Evolutionary conservation across 2,113 vertebrate species (phyloP), one percentile per base, ranked within the genome.

Genomic region (Archilochus colubris): DNA sequence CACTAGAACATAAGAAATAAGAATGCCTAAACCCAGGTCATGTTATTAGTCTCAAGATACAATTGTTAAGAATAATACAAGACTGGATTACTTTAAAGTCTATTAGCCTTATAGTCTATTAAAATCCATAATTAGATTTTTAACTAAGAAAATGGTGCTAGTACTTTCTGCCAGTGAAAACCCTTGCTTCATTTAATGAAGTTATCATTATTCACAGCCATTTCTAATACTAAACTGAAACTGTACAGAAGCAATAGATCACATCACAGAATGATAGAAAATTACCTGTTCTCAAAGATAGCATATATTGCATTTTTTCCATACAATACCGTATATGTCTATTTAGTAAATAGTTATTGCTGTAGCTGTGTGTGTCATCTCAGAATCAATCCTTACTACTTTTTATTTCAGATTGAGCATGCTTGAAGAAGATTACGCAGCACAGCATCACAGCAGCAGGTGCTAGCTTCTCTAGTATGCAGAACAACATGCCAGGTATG

Each of bases 321-420:
- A 19, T 70, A 15, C 31, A 51, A 8, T 36, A 3, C 58, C 31
- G 43, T 80, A 44, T 38, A 3, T 16, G 23, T 81, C 11, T 24
- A 4, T 63, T 81, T 46, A 69, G 31, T 86, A n/a, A 57, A 27
- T 16, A 59, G 21, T 22, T 70, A 24, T 61, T 48, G n/a, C 23
- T n/a, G 7, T 69, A 69, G 44, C 40, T 85, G 24, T 59, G 9
- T 58, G 27, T 58, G 55, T 17, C 50, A 76, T 54, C 75, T 89
- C 68, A 31, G n/a, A 82, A 86, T 46, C n/a, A 73, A 51, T 59
- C 55, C 62, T 83, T n/a, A 44, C 46, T 86, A 4, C 43, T 53
- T 88, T 69, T 78, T 75, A 20, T 92, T 96, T 91, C 83, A 91
- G 81, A 57, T 57, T 40, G 57, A n/a, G 50, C 86, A 54, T 62